Base-by-base conservation (phyloP, 2,888 invertebrate species). In the Thereva unica region DNA sequence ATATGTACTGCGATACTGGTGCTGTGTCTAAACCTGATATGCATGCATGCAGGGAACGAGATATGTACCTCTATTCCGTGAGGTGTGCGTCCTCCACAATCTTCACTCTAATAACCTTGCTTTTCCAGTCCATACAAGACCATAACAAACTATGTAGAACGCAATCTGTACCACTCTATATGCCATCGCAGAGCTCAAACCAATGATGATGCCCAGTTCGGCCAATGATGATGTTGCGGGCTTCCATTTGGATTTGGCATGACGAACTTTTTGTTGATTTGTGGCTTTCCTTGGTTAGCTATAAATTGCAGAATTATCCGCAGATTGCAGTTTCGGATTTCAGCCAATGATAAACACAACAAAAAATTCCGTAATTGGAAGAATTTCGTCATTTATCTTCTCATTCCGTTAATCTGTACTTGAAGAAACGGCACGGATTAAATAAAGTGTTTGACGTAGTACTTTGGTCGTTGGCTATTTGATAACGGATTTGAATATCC, bases 261-360 rank as follows among this genome's bases (percentile, higher is more conserved):
- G 59, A 59, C 49, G 59, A 47, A 59, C 35, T 59, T 59, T 59
- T 59, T 8, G 35, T 59, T 59, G 59, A 59, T 47, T 59, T 59
- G 59, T 37, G 38, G 40, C 12, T 57, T 10, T 45, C 12, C 12
- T 47, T 45, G 35, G 10, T n/a, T 47, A 10, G 4, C 49, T 7
- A 59, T 59, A 59, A 59, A 59, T 59, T 59, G 34, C 10, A 37
- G 59, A 37, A 59, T 59, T 59, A 59, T 59, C 59, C 23, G 23
- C 59, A 23, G 23, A 23, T 10, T 40, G 9, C 10, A 38, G 12
- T 49, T 23, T 35, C 35, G 40, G 47, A 37, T 38, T 59, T 49
- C 59, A 23, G 23, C 23, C 23, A 10, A 6, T 47, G 49, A 59
- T 59, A 49, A 49, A 49, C 38, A 59, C 38, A 37, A 12, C 35